phyloP scores from a whole-genome alignment of 2,888 invertebrate genomes.

The Ceriagrion tenellum region DNA sequence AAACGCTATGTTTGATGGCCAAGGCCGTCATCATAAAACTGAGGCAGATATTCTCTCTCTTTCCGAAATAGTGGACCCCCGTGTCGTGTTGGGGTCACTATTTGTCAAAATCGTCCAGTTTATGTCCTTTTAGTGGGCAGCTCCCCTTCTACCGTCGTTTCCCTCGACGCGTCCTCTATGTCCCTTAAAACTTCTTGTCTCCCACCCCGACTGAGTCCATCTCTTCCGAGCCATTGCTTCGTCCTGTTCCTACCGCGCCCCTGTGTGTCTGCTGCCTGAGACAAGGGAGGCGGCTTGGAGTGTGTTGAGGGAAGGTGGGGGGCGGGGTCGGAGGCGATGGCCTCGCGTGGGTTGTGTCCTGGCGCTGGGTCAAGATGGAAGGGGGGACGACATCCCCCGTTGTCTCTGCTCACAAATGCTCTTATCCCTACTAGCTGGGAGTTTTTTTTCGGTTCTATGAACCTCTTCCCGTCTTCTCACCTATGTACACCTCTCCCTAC shows the following conservation, averaged over 20 bases:
- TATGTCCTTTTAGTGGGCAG: background rate
- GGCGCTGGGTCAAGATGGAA: slow-evolving; percentile 43
- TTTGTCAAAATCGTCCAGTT: background rate
- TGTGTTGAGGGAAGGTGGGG: background rate
- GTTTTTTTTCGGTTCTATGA: background rate
- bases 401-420: background rate
- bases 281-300: background rate
- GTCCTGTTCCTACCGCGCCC: background rate
- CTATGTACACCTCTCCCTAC: background rate
- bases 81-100: background rate
- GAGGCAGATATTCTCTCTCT: no score
- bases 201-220: background rate
- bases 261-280: background rate
- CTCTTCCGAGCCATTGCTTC: slow-evolving; percentile 2
- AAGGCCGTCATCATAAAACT: no score
- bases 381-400: background rate
- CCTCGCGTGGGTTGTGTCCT: slow-evolving; percentile 29
- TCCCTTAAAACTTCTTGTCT: background rate
- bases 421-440: background rate
- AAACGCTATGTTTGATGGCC: no score
- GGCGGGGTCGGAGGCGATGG: background rate
- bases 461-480: background rate
- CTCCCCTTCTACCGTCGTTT: background rate
- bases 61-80: background rate
- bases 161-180: background rate